Percentiles rank a stretch among this genome's conserved stretches.
phyloP scores from a whole-genome alignment of 2,888 invertebrate genomes.

The Dicyrtoma fusca region DNA sequence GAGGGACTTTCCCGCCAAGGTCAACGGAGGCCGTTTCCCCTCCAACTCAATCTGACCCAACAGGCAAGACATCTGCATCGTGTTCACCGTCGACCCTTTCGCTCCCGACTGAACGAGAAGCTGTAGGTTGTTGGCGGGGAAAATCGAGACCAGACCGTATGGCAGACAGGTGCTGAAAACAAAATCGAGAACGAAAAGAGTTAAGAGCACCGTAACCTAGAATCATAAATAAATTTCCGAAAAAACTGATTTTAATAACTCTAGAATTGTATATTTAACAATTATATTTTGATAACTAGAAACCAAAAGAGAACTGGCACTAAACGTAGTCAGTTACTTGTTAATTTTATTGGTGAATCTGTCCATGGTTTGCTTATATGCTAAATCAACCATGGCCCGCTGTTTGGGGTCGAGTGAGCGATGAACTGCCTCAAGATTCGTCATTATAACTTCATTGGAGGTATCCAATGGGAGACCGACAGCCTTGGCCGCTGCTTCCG shows the following conservation, averaged over 20 bases:
- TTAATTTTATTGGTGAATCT: constrained; percentile 88
- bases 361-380: constrained; percentile 79
- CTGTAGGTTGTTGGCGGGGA: constrained; percentile 95
- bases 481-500: constrained; percentile 69
- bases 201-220: not conserved
- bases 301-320: too few relatives aligned
- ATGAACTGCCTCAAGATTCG: constrained; percentile 73
- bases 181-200: not conserved
- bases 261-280: not conserved
- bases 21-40: constrained; percentile 92
- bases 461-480: constrained; percentile 71
- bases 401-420: constrained; percentile 71
- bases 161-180: constrained; percentile 73
- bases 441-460: constrained; percentile 63
- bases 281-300: not conserved
- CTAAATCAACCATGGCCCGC: constrained; percentile 77
- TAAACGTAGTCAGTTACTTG: constrained; percentile 63
- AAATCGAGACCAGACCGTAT: constrained; percentile 79
- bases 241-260: not conserved
- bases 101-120: constrained; percentile 98
- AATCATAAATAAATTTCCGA: not conserved
- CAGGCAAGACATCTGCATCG: constrained; percentile 97
- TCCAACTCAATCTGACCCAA: constrained; percentile 98
- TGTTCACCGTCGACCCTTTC: constrained; percentile 97
- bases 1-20: constrained; percentile 88